Percentiles rank a stretch among this genome's conserved stretches.
phyloP scores from a whole-genome alignment of 2,888 invertebrate species.

The Mystacides longicornis region DNA sequence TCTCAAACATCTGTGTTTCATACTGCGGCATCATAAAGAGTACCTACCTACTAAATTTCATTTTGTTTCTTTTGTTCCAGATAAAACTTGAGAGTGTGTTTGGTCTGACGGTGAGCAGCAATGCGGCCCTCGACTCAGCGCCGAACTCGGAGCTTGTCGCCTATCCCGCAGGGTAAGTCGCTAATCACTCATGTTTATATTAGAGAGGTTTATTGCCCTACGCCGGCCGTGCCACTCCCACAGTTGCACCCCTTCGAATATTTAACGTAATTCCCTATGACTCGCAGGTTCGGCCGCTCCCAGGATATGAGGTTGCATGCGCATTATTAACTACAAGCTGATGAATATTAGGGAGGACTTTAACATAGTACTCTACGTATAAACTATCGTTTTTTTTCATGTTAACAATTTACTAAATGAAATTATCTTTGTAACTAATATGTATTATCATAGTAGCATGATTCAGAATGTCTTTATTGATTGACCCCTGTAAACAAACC shows the following conservation, averaged over 20 bases:
- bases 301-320: not conserved
- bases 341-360: no score
- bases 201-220: not conserved
- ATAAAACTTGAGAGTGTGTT: slow-evolving; percentile 91
- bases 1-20: no score
- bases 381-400: no score
- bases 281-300: not conserved
- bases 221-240: not conserved
- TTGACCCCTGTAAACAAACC: no score
- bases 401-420: no score
- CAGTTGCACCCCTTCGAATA: not conserved
- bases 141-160: slow-evolving; percentile 81
- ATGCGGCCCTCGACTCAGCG: slow-evolving; percentile 86
- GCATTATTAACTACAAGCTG: not conserved
- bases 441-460: no score
- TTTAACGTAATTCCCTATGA: not conserved
- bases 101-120: slow-evolving; percentile 89
- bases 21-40: no score
- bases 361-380: no score
- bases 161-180: slow-evolving; percentile 92
- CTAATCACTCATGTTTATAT: not conserved
- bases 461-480: no score
- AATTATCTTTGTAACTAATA: no score
- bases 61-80: slow-evolving; percentile 56
- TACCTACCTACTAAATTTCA: no score